Conservation (phyloP, 2,797 vertebrate species). For the Phaenicophaeus curvirostris region DNA sequence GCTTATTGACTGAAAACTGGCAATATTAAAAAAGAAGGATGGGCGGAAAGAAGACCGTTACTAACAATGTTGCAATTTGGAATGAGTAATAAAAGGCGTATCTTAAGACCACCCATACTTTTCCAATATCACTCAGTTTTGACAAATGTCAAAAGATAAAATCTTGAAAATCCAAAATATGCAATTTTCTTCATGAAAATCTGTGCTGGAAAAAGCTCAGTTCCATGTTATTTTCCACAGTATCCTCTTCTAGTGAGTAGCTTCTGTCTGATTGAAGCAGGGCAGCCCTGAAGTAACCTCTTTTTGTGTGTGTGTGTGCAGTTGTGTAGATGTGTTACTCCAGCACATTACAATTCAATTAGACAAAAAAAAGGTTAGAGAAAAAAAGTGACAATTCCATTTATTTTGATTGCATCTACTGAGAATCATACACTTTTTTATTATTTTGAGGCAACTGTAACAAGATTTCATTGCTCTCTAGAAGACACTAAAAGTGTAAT, state of each 20-base stretch:
- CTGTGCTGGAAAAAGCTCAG: neutral
- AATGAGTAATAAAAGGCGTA: neutral
- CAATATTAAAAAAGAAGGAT: neutral
- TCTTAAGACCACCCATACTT: neutral
- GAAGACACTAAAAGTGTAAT: conserved; percentile 49
- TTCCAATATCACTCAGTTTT: neutral
- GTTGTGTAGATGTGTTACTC: neutral
- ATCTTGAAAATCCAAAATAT: neutral
- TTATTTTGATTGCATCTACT: neutral
- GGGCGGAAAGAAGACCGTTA: neutral
- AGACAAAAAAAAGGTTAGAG: conserved; percentile 24
- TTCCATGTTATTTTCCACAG: neutral
- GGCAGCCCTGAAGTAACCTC: neutral
- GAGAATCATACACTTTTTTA: conserved; percentile 3
- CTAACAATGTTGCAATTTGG: neutral
- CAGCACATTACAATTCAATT: conserved; percentile 41
- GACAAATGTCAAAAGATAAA: neutral
- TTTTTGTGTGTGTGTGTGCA: neutral
- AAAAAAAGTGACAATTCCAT: conserved; percentile 3
- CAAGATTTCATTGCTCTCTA: conserved; percentile 49
- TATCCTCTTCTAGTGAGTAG: neutral
- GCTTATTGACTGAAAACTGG: neutral
- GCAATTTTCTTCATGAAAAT: neutral
- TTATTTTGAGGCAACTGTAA: conserved; percentile 30
- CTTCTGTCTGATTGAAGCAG: neutral